Base-by-base conservation (phyloP, 2,797 vertebrate species). In the Columba guinea region DNA sequence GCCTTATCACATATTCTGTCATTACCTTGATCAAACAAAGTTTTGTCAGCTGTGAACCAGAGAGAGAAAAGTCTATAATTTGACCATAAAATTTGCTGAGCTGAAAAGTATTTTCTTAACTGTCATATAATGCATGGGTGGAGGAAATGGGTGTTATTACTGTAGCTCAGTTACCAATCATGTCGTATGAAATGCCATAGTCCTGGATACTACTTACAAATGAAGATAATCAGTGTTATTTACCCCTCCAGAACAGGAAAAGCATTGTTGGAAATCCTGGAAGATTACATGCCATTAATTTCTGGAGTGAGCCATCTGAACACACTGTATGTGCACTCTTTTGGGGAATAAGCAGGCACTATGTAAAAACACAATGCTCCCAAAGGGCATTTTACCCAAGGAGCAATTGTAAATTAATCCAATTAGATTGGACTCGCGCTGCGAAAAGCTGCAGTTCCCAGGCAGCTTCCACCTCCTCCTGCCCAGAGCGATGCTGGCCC, bases 401-500 rank as follows among this genome's bases (percentile, higher is more conserved):
- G 56, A 60, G 55, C 0, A 15, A 22, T n/a, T 71, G 41, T 37
- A 48, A 60, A 51, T 85, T n/a, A 85, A 85, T 89, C 68, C 62
- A 23, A 7, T 80, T 75, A 62, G 46, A 15, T 18, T 53, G 48
- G 60, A n/a, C 44, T 82, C 3, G 0, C 19, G 27, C 12, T 53
- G 58, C 3, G 30, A 81, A 44, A 69, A 84, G 73, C 39, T 48
- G 76, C n/a, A 27, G 67, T 41, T 89, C 30, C 35, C 49, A 16
- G 46, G 68, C 65, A 74, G 14, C 44, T 74, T 55, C 27, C 7
- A 46, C n/a, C 16, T 44, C 59, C 59, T 85, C 20, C 52, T 58
- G 53, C 60, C 39, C 0, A 0, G 23, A 23, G 5, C 22, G 24
- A 19, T 28, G 34, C 4, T 21, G 20, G 11, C 39, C 8, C 13